These are phyloP conservation scores for Spondyliosoma cantharus DNA, from an alignment of 2,797 vertebrate species.

Conservation along the genomic window DNA sequence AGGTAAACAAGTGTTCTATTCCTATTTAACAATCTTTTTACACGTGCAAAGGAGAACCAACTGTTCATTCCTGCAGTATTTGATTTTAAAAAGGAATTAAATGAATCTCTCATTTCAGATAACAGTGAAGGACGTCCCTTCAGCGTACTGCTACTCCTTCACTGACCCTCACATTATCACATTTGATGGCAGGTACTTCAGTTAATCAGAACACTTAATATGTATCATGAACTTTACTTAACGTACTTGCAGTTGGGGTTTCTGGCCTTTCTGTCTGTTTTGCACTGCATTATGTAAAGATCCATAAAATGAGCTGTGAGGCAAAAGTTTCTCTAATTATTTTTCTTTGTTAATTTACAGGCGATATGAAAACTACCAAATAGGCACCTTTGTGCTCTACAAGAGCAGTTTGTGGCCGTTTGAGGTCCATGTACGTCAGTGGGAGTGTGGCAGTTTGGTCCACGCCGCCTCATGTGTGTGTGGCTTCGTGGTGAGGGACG, in stretches of 20 bases:
- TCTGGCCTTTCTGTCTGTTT: background rate
- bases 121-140: conserved; percentile 85
- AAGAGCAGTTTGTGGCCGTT: conserved; percentile 84
- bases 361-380: conserved; percentile 88
- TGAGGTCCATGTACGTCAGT: conserved; percentile 90
- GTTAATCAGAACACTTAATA: background rate
- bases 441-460: conserved; percentile 89
- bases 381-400: conserved; percentile 90
- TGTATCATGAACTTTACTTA: background rate
- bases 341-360: conserved; percentile 66
- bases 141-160: conserved; percentile 90
- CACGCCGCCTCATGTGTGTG: conserved; percentile 88
- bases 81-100: background rate
- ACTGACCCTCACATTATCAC: conserved; percentile 92
- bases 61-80: background rate
- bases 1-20: conserved; percentile 76
- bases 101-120: conserved; percentile 80
- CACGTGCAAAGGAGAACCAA: background rate
- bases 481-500: conserved; percentile 87
- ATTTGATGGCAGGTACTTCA: conserved; percentile 92
- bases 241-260: background rate
- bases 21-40: background rate
- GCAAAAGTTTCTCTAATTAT: background rate
- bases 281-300: background rate
- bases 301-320: background rate